Base-by-base conservation (phyloP, 1,140 invertebrate species). In the Zaprionus gabonicus region DNA sequence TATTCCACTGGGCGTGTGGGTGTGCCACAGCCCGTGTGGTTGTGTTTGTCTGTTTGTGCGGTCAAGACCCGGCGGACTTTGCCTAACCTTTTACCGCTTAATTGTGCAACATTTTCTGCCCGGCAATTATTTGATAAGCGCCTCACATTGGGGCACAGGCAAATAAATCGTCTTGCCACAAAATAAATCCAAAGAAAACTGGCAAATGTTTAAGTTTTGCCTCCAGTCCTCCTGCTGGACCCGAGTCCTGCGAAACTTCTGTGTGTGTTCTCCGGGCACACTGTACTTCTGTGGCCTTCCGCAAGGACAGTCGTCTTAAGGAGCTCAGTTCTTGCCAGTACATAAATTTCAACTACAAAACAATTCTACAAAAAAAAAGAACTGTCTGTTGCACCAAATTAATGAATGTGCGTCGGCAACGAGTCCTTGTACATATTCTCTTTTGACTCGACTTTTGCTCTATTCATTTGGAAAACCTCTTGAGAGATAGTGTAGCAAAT, bases 41-140 rank as follows among this genome's bases (percentile, higher is more conserved):
- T 44, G 5, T 41, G 41, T 44, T 17, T 44, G 23, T 10, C 34
- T 17, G 46, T 15, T 27, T 59, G 36, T 73, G 70, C 58, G 74
- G 69, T 72, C 74, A 76, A 56, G 44, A 20, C 63, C 20, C 20
- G 34, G 25, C 31, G 66, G 58, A 67, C 63, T 57, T 25, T 65
- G 76, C 63, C 71, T 78, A 75, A 75, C 78, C 72, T 77, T 80
- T 82, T 76, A 74, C 81, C 81, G 71, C 82, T 91, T 92, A 91
- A 92, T 91, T 92, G 91, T 90, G 78, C 72, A 81, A 77, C 82
- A 76, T 92, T 91, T 79, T 80, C 81, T 83, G 81, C 72, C 76
- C 80, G 82, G 78, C 87, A 92, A 92, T 92, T 92, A 92, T 92
- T 92, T 92, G 91, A 92, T 92, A 92, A 92, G 82, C 76, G 80